Base-by-base conservation (phyloP, 1,140 invertebrate genomes). In the Euschistus heros region DNA sequence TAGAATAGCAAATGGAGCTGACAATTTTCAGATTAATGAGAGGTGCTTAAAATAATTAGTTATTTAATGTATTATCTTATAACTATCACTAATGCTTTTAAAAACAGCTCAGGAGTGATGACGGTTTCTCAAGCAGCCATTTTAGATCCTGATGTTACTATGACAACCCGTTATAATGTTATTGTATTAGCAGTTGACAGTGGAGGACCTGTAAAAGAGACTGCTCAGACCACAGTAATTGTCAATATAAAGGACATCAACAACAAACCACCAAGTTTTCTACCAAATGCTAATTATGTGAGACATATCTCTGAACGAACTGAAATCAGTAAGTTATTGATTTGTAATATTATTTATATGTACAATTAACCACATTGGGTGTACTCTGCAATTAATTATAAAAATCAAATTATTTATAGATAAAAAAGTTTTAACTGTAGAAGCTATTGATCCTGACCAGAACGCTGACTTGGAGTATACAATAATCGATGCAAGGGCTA, bases 201-300 rank as follows among this genome's bases (percentile, higher is more conserved):
- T 26, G 86, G 86, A 0, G 76, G 76, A n/a, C 86, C 86, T 0
- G 81, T 87, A n/a, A 80, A 80, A 46, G 86, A 89, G 76, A 87
- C 86, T 0, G 86, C 86, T 0, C 86, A 86, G 0, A 84, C 87
- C 0, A 86, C 83, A 2, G 82, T 90, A 0, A 82, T 82, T 46
- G 81, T 91, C 1, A 83, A 81, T 27, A 82, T 92, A 15, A 74
- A 82, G 67, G 89, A 92, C 72, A 86, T 92, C 0, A 92, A 92
- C 68, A 89, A 94, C 72, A 89, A 91, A 71, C 81, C 85, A 15
- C 91, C 91, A 0, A 79, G 75, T 66, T 94, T 92, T 65, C 80
- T 69, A 10, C 73, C 84, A 68, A 80, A 82, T 26, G 79, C 79
- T 0, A 79, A 80, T 30, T 85, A 84, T 70, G 78, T 85, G 10